Evolutionary conservation across 2,113 vertebrate genomes (phyloP).

Genomic region (Dryoscopus gambensis): DNA sequence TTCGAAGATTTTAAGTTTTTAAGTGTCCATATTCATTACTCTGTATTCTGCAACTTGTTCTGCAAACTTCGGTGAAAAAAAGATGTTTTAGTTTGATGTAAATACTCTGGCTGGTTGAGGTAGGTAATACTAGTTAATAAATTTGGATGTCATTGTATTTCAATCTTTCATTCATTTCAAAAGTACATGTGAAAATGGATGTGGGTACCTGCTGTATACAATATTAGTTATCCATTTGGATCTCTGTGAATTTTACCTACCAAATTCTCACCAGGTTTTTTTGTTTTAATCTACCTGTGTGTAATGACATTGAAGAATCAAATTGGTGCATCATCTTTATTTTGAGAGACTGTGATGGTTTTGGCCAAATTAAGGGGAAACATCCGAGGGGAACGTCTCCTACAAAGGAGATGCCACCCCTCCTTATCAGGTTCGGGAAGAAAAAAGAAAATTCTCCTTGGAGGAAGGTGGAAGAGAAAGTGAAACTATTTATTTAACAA

Average conservation of each 20-base stretch:
- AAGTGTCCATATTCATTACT: neutral
- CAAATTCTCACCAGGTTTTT: neutral
- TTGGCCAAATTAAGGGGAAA: no score
- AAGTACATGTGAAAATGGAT: neutral
- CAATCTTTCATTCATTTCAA: neutral
- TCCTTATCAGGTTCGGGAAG: no score
- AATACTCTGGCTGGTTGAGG: neutral
- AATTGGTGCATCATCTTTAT: neutral
- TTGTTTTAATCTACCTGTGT: neutral
- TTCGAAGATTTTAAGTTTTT: neutral
- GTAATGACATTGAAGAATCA: neutral
- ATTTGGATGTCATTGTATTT: neutral
- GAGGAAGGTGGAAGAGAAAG: no score
- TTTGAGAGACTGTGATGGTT: neutral
- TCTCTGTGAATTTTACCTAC: neutral
- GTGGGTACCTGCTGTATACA: neutral
- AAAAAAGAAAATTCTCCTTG: no score
- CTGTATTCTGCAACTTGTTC: neutral
- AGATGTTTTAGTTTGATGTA: neutral
- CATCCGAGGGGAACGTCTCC: no score
- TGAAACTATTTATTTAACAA: no score
- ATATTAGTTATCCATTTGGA: neutral
- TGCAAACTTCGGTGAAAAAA: neutral
- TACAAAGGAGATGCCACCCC: no score
- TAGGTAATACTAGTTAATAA: neutral